A percentile compares a stretch with the other conserved stretches of the same genome.
These are phyloP conservation scores for Lipophrys pholis DNA, from an alignment of 2,113 vertebrate genomes.

Conservation along the genomic window DNA sequence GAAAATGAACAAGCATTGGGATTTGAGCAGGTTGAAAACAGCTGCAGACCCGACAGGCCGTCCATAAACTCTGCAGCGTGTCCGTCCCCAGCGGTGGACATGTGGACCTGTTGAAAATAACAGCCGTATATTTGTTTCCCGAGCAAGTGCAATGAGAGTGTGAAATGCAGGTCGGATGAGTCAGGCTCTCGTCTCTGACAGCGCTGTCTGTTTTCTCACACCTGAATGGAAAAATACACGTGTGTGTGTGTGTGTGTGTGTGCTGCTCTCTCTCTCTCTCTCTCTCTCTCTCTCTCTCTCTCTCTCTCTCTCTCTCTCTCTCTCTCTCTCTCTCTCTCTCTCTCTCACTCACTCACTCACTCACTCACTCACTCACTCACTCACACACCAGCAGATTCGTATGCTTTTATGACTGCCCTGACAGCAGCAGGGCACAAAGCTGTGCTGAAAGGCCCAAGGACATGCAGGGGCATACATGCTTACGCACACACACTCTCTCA, in stretches of 20 bases:
- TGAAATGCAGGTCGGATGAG: constrained; percentile 75
- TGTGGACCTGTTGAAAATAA: constrained; percentile 54
- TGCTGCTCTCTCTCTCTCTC: not conserved
- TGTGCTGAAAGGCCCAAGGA: constrained; percentile 68
- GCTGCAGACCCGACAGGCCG: not conserved
- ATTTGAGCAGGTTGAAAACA: no score
- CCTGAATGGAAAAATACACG: constrained; percentile 70
- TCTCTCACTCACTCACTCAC: no score
- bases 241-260: constrained; percentile 26
- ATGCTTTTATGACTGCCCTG: constrained; percentile 50
- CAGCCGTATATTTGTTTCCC: constrained; percentile 68
- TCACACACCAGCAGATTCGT: constrained; percentile 48
- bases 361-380: not conserved
- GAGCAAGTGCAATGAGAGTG: constrained; percentile 60
- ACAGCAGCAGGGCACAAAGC: constrained; percentile 54
- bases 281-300: no score
- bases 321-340: no score
- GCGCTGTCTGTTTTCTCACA: constrained; percentile 67
- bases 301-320: no score
- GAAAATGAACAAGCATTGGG: no score
- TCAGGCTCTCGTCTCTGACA: constrained; percentile 62
- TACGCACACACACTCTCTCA: constrained; percentile 18
- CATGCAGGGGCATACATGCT: constrained; percentile 54
- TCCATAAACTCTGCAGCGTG: constrained; percentile 1
- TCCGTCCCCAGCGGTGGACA: not conserved